Evolutionary conservation across 2,888 invertebrate genomes (phyloP).

Genomic region (Hydriomena furcata): DNA sequence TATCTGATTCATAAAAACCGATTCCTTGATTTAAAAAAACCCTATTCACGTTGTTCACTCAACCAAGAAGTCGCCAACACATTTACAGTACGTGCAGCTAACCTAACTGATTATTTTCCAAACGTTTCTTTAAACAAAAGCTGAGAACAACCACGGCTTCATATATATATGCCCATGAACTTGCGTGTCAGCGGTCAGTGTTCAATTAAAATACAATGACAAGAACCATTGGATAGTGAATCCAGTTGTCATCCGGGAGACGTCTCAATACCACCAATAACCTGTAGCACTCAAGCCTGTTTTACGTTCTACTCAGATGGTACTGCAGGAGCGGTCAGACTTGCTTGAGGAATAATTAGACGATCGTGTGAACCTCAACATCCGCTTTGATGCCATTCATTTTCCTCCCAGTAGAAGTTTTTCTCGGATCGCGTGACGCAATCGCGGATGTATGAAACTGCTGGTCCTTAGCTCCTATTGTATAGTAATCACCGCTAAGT

Average conservation of each 20-base stretch:
- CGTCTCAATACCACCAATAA: constrained; percentile 44
- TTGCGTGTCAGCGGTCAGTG: too few species aligned
- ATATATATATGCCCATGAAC: too few species aligned
- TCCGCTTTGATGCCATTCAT: constrained; percentile 75
- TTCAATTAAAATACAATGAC: constrained; percentile 3
- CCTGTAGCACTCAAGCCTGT: constrained; percentile 46
- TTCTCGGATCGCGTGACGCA: constrained; percentile 71
- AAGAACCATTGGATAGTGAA: background rate
- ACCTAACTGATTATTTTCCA: too few species aligned
- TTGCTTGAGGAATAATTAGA: constrained; percentile 40
- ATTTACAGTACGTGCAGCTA: background rate
- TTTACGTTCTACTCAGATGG: constrained; percentile 53
- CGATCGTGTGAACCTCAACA: constrained; percentile 70
- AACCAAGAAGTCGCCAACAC: too few species aligned
- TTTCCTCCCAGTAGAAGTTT: constrained; percentile 68
- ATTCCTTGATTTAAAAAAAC: too few species aligned
- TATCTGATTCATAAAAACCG: too few species aligned
- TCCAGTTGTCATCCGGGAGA: constrained; percentile 51
- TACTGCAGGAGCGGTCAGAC: constrained; percentile 58
- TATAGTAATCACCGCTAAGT: constrained; percentile 16
- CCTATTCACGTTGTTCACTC: too few species aligned
- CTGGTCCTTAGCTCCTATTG: constrained; percentile 21
- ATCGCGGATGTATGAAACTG: constrained; percentile 61
- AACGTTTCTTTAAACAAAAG: background rate
- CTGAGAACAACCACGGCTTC: background rate